phyloP scores from a whole-genome alignment of 2,113 vertebrate genomes.

The Mesocricetus auratus region DNA sequence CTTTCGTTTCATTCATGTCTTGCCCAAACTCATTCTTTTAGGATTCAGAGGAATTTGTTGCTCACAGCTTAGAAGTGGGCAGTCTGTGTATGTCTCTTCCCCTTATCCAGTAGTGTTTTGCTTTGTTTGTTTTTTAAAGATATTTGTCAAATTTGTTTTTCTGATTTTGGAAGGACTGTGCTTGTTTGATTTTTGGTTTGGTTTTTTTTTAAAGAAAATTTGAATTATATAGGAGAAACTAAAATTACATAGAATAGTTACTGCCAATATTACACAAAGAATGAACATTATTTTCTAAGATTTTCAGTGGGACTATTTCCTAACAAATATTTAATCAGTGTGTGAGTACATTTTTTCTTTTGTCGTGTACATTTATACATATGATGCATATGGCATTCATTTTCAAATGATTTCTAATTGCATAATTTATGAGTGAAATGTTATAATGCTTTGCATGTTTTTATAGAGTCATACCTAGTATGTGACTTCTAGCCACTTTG shows the following conservation, averaged over 20 bases:
- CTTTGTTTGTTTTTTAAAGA: neutral
- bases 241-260: conserved; percentile 21
- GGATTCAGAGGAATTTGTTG: conserved; percentile 42
- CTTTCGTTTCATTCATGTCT: conserved; percentile 7
- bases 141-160: conserved; percentile 37
- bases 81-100: neutral
- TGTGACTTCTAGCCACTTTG: neutral
- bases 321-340: conserved; percentile 32
- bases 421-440: neutral
- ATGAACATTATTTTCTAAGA: neutral
- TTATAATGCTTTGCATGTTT: neutral
- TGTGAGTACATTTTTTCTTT: neutral
- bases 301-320: conserved; percentile 20
- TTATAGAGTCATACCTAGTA: neutral
- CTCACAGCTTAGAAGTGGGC: neutral
- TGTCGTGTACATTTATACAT: neutral
- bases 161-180: conserved; percentile 31
- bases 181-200: neutral
- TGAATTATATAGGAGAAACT: conserved; percentile 24
- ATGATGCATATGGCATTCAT: neutral
- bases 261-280: neutral
- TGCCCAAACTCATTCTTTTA: conserved; percentile 33
- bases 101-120: neutral
- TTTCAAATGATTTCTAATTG: conserved; percentile 42
- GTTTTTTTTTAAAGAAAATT: conserved; percentile 1